These are phyloP conservation scores for Torymus aiolomorphi DNA, from an alignment of 2,888 invertebrate species.

Conservation along the genomic window DNA sequence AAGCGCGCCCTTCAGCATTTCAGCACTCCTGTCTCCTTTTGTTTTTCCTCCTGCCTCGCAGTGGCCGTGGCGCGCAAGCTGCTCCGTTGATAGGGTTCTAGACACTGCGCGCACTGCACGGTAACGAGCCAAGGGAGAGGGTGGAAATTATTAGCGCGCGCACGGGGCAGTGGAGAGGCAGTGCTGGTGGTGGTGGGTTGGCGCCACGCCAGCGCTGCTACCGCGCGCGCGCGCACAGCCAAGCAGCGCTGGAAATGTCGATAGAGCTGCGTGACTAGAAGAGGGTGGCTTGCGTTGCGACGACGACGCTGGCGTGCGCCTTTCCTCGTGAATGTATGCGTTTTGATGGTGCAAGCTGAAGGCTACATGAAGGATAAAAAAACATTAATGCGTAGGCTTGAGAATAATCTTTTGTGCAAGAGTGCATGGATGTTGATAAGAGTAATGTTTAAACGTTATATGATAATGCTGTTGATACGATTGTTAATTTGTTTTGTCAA, in stretches of 20 bases:
- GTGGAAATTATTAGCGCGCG: slow-evolving; percentile 9
- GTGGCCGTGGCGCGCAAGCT: background rate
- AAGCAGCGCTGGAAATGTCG: background rate
- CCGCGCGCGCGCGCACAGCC: background rate
- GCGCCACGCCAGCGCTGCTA: slow-evolving; percentile 12
- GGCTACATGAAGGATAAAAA: too few species aligned
- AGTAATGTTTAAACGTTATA: too few species aligned
- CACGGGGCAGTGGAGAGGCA: background rate
- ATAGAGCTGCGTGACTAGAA: background rate
- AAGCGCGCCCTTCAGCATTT: background rate
- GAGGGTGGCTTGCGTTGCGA: too few species aligned
- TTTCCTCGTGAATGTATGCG: too few species aligned
- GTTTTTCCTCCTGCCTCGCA: background rate
- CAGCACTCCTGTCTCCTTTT: background rate
- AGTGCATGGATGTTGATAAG: too few species aligned
- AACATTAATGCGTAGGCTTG: too few species aligned
- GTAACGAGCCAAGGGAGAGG: background rate
- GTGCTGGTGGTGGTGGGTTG: background rate
- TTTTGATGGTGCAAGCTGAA: too few species aligned
- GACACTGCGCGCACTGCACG: background rate
- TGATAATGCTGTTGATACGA: too few species aligned
- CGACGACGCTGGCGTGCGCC: too few species aligned
- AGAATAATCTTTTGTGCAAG: too few species aligned
- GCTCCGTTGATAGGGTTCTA: too few species aligned
- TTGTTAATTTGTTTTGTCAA: too few species aligned